A percentile compares a stretch with the other conserved stretches of the same genome.
These are phyloP conservation scores for Poeciliopsis retropinna DNA, from an alignment of 2,113 vertebrate genomes.

Conservation along the genomic window DNA sequence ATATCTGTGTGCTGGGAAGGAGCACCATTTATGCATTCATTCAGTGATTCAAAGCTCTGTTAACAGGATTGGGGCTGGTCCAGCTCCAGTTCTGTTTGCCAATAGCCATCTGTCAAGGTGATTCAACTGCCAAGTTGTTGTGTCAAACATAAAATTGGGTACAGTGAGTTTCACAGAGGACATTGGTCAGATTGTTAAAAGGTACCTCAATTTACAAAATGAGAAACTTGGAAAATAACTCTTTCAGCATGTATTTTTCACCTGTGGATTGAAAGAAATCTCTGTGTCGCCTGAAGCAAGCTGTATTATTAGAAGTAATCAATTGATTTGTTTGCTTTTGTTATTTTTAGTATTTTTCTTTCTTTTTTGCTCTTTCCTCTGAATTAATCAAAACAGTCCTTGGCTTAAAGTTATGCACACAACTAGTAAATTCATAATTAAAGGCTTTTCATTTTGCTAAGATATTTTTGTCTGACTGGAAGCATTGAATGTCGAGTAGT, in stretches of 20 bases:
- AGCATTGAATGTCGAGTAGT: too few relatives aligned
- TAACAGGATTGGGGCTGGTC: conserved; percentile 42
- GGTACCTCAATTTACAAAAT: neutral
- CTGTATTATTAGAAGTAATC: neutral
- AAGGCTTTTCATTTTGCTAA: too few relatives aligned
- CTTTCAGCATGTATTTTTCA: neutral
- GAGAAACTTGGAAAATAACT: neutral
- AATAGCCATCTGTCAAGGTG: conserved; percentile 42
- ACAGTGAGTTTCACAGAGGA: conserved; percentile 1
- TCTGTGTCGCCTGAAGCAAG: neutral
- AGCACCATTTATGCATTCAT: conserved; percentile 19
- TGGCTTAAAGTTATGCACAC: too few relatives aligned
- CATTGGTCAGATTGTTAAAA: neutral
- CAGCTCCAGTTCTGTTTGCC: conserved; percentile 39
- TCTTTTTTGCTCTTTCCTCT: neutral
- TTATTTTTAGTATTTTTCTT: neutral
- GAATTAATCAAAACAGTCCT: neutral
- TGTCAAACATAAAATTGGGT: conserved; percentile 17
- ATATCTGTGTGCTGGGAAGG: conserved; percentile 14
- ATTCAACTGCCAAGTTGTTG: conserved; percentile 38
- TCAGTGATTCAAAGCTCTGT: conserved; percentile 49
- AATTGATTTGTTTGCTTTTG: neutral
- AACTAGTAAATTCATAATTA: too few relatives aligned
- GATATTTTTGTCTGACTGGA: too few relatives aligned
- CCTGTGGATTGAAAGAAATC: neutral